Base-by-base conservation (phyloP, 2,797 vertebrate species). In the Merluccius polli region DNA sequence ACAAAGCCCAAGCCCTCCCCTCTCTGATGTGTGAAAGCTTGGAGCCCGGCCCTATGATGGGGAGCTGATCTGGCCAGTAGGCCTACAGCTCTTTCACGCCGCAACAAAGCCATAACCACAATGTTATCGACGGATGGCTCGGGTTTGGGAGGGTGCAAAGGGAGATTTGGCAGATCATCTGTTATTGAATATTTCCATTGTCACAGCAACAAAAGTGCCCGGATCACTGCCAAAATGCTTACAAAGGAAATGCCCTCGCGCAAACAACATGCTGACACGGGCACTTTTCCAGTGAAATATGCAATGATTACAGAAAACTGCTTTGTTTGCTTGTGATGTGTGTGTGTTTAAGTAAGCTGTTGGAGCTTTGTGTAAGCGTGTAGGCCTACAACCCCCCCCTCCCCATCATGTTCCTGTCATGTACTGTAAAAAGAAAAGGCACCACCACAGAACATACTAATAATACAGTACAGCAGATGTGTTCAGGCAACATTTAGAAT, bases 211-310 rank as follows among this genome's bases (percentile, higher is more conserved):
- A 91, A 94, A 95, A 92, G 93, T 92, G 91, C 91, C 87, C 94
- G 92, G 93, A 94, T 94, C 92, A 81, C 91, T 90, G 93, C 90
- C 89, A 91, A 87, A 92, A 90, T 83, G 88, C 86, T 85, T 89
- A 95, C 94, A 94, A 95, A 94, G 95, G 92, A 94, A 93, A 92
- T 44, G 93, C 95, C 92, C 89, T 90, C 89, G 84, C 94, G 93
- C 93, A 94, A 93, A 95, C 93, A 93, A 89, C 89, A 84, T 88
- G 92, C 91, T 93, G 91, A 90, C 87, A 88, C 92, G 93, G 93
- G 94, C 94, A 94, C 93, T 91, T 92, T 93, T 89, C 85, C 91
- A 90, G 92, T 92, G 93, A 95, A 94, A 95, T 94, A 91, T 94
- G 93, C 93, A 91, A 93, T 94, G 93, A 95, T 92, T 90, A 92